Percentiles rank a stretch among this genome's conserved stretches.
Evolutionary conservation across 2,888 invertebrate genomes (phyloP).

Genomic region (Sinohyriopsis cumingii): DNA sequence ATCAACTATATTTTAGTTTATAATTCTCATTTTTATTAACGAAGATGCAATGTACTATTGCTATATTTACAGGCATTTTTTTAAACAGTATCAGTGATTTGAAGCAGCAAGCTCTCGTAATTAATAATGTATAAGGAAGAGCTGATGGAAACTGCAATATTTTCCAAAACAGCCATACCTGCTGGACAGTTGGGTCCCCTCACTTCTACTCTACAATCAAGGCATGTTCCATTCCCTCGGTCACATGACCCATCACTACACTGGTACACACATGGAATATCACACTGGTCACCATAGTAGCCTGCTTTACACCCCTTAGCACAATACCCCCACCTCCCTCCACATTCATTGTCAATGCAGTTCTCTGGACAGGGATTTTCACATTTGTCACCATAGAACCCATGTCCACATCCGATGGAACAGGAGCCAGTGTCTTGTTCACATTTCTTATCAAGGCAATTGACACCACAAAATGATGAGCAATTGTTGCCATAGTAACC

Average conservation of each 20-base stretch:
- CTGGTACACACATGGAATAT: slow-evolving; percentile 19
- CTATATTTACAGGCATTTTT: too few relatives aligned
- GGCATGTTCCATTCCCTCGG: slow-evolving; percentile 16
- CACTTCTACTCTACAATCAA: slow-evolving; percentile 17
- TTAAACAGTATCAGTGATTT: too few relatives aligned
- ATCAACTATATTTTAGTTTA: too few relatives aligned
- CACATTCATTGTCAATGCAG: too few relatives aligned
- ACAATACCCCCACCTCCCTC: slow-evolving; percentile 16
- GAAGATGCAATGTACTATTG: too few relatives aligned
- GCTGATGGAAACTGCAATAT: too few relatives aligned
- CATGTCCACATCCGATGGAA: slow-evolving; percentile 11
- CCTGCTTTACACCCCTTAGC: slow-evolving; percentile 17
- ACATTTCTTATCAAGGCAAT: slow-evolving; percentile 17
- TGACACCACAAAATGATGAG: slow-evolving; percentile 10
- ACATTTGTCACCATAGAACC: slow-evolving; percentile 21
- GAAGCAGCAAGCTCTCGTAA: too few relatives aligned
- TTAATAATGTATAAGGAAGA: too few relatives aligned
- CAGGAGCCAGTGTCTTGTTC: slow-evolving; percentile 21
- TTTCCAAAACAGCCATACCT: too few relatives aligned
- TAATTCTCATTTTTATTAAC: too few relatives aligned
- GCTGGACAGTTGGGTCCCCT: slow-evolving; percentile 21
- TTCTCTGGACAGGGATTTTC: slow-evolving; percentile 11
- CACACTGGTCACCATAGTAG: slow-evolving; percentile 22
- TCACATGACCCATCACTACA: slow-evolving; percentile 26
- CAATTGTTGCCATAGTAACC: slow-evolving; percentile 23